Base-by-base conservation (phyloP, 2,113 vertebrate genomes). In the Odocoileus virginianus region DNA sequence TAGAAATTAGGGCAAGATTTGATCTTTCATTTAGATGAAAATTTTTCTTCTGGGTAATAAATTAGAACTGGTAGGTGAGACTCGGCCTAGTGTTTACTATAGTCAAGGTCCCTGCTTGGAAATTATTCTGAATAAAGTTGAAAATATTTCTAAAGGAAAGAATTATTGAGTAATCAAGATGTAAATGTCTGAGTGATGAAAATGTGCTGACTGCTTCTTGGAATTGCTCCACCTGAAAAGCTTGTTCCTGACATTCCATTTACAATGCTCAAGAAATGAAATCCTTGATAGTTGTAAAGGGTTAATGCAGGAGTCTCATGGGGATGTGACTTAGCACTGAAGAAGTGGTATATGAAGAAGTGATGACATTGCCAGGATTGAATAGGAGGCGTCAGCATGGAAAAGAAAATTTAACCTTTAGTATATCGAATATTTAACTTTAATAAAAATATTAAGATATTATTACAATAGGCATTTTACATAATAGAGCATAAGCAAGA, bases 121-220 rank as follows among this genome's bases (percentile, higher is more conserved):
- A 92, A 79, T 93, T 78, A 55, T 94, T 81, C 58, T 95, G 86
- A 95, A 84, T 95, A 95, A 88, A 81, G 57, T 87, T 30, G 94
- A 78, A 94, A 91, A n/a, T 96, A 97, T 95, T 97, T 91, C 89
- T 87, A 84, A 85, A 89, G 87, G 33, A 71, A 91, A 91, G 54
- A 95, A 85, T 74, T 96, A 71, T 40, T 92, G 64, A 87, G 52
- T 89, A 86, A 94, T 79, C 43, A 76, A 87, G 81, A 90, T 83
- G 19, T 84, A 79, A 87, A 88, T 52, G 83, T 94, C 78, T 71
- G 47, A 84, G 10, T 88, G 81, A 71, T 76, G 84, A 95, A 88
- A n/a, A 74, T 71, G 5, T 86, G 40, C 87, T 21, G 13, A 40
- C 7, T 71, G 55, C 47, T 95, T 79, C 33, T 27, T 88, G 88